Base-by-base conservation (phyloP, 2,797 vertebrate genomes). In the Prunella strophiata region DNA sequence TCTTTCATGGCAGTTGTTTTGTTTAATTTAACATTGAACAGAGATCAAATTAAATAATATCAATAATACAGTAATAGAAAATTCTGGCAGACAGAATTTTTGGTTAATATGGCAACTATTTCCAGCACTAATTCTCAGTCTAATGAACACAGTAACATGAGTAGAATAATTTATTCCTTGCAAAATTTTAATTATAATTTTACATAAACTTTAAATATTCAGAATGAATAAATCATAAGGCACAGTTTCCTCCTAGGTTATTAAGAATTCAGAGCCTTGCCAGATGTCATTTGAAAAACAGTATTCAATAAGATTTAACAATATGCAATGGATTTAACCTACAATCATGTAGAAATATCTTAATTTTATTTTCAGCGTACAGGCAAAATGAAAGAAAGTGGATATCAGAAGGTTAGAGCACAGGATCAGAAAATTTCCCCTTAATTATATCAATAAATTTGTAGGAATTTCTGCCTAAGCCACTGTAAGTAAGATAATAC, bases 131-230 rank as follows among this genome's bases (percentile, higher is more conserved):
- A 74, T 75, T 88, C 8, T 81, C 23, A 85, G 6, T 36, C 2
- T 68, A 88, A 84, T 65, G 34, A 75, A 81, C 57, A 10, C 16
- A 81, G 57, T 50, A 63, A 75, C 54, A 68, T 40, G 11, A 83
- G 32, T 30, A 66, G 36, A 86, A 81, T 85, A 76, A 91, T 82
- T 75, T 81, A 81, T 4, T 84, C 26, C 62, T 57, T 71, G 19
- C 3, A 84, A 88, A 84, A 58, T 74, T 52, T 22, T 87, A 61
- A 82, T 92, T 79, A 62, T 66, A 85, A 82, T 91, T 85, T 91
- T 62, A 72, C 22, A 81, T 75, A 57, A 50, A 84, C 22, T 73
- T 75, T 73, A 88, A n/a, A 34, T 48, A 73, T 80, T 84, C 51
- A 51, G 40, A 76, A 82, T 76, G 4, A 93, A 92, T 85, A 67